phyloP scores from a whole-genome alignment of 2,113 vertebrate species.

The Caranx ignobilis region DNA sequence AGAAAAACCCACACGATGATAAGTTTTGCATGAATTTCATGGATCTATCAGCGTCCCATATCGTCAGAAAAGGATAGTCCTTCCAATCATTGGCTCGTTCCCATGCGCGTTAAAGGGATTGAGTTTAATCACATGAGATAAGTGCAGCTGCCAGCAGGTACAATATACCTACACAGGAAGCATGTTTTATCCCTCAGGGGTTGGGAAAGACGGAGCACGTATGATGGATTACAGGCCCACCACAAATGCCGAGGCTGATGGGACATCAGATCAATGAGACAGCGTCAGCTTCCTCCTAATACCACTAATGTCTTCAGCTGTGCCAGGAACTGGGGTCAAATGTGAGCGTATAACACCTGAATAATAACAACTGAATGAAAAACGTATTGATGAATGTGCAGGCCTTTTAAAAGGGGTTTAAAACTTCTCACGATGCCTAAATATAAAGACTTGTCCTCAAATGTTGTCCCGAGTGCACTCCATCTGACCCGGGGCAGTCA shows the following conservation, averaged over 20 bases:
- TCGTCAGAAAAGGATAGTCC: not conserved
- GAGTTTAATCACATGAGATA: constrained; percentile 41
- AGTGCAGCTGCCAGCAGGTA: constrained; percentile 46
- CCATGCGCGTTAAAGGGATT: constrained; percentile 10
- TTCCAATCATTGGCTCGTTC: not conserved
- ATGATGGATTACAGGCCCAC: constrained; percentile 60
- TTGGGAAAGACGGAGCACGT: constrained; percentile 43
- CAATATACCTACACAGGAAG: constrained; percentile 51
- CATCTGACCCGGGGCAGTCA: constrained; percentile 11
- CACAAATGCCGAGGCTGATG: constrained; percentile 45
- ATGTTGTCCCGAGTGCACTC: not conserved
- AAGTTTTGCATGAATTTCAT: not conserved
- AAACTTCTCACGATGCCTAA: not conserved
- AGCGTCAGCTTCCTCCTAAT: constrained; percentile 51
- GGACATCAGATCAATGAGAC: constrained; percentile 75
- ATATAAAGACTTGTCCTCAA: constrained; percentile 3
- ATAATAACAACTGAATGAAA: not conserved
- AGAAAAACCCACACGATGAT: not conserved
- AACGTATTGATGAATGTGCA: not conserved
- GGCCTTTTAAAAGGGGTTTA: constrained; percentile 6
- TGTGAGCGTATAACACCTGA: constrained; percentile 21
- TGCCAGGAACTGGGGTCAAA: constrained; percentile 61
- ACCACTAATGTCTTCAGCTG: constrained; percentile 56
- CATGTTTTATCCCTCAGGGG: constrained; percentile 39
- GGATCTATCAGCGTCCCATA: not conserved